Conservation (phyloP, 1,140 invertebrate species). For the Tachypleus tridentatus region DNA sequence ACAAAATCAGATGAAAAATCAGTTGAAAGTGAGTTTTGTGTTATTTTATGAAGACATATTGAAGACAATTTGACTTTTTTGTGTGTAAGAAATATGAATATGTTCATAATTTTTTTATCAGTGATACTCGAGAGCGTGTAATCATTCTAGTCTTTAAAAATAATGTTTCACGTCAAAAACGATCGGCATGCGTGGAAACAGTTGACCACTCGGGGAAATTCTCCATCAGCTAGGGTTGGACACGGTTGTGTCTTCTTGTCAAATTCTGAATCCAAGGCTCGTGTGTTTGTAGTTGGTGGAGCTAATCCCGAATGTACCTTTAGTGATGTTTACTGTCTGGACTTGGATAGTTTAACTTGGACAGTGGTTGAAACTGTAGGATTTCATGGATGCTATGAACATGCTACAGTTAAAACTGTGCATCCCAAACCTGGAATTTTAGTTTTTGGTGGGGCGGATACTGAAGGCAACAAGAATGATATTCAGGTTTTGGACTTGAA, state of each 20-base stretch:
- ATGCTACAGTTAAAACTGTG: neutral
- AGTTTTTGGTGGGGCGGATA: neutral
- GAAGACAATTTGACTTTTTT: too few relatives aligned
- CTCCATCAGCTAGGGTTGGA: too few relatives aligned
- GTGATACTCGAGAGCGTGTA: too few relatives aligned
- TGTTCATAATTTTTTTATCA: too few relatives aligned
- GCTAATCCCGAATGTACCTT: neutral
- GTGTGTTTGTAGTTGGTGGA: neutral
- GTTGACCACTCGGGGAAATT: too few relatives aligned
- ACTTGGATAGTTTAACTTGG: neutral
- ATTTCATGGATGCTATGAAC: neutral
- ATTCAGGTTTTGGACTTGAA: constrained; percentile 1
- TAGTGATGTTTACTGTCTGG: neutral
- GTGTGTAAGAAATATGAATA: too few relatives aligned
- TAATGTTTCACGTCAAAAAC: too few relatives aligned
- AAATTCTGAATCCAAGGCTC: neutral
- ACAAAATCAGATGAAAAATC: constrained; percentile 27
- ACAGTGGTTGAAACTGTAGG: neutral
- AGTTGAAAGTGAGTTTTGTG: constrained; percentile 26
- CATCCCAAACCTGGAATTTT: neutral
- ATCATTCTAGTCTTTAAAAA: too few relatives aligned
- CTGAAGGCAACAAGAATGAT: neutral
- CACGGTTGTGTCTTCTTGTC: too few relatives aligned
- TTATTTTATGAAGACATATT: constrained; percentile 17
- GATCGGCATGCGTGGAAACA: too few relatives aligned